These are phyloP conservation scores for Lasioglossum pauxillum DNA, from an alignment of 2,888 invertebrate species.

Conservation along the genomic window DNA sequence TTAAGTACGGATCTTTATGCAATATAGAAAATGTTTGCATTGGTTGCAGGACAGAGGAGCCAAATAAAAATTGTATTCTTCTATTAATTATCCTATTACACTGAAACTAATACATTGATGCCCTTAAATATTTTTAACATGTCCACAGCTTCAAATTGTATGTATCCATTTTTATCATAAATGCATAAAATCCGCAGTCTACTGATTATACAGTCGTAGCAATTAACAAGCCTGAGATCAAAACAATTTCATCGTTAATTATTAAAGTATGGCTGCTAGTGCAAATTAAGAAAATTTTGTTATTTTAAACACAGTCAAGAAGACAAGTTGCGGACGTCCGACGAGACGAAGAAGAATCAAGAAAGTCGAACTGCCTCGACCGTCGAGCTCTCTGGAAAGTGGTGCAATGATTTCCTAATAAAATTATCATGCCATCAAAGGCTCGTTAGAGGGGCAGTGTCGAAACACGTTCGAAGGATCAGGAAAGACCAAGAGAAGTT, in stretches of 20 bases:
- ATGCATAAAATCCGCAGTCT: too few species aligned
- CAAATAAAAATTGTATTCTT: too few species aligned
- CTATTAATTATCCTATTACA: too few species aligned
- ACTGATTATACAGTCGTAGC: background rate
- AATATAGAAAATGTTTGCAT: too few species aligned
- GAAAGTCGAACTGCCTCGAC: background rate
- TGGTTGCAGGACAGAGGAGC: too few species aligned
- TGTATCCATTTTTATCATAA: too few species aligned
- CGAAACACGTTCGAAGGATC: background rate
- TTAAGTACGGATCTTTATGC: too few species aligned
- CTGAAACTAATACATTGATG: too few species aligned
- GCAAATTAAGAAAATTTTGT: background rate
- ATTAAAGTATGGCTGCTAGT: background rate
- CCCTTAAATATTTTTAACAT: too few species aligned
- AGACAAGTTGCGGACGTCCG: background rate
- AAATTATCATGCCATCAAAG: background rate
- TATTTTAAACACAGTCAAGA: background rate
- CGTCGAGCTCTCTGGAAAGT: background rate
- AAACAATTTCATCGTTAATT: background rate
- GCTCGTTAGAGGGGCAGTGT: background rate
- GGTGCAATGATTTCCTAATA: conserved; percentile 6
- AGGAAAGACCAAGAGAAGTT: background rate
- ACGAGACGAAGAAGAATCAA: background rate
- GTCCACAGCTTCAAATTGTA: too few species aligned
- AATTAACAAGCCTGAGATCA: background rate